Conservation (phyloP, 2,888 invertebrate species). For the Diabrotica balteata region DNA sequence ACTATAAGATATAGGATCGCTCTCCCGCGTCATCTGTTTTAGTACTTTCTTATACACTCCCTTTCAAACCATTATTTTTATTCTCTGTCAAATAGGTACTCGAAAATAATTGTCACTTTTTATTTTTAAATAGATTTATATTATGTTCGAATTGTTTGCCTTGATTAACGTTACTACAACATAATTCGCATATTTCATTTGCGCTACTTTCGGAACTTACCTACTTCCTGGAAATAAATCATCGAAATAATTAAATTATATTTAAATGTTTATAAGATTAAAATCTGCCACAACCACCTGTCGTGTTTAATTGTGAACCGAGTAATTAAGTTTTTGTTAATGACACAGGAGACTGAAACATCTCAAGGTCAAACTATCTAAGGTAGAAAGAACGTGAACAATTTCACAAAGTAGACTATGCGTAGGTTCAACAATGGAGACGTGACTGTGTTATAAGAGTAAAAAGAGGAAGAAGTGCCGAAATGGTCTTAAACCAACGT, state of each 20-base stretch:
- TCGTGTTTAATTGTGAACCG: not conserved
- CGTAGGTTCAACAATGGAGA: slow-evolving; percentile 6
- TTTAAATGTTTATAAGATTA: not conserved
- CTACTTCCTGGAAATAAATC: not conserved
- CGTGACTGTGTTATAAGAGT: slow-evolving; percentile 11
- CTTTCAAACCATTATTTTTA: no score
- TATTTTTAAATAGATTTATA: no score
- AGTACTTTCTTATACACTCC: no score
- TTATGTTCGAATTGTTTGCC: no score
- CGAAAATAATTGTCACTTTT: no score
- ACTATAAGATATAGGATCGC: no score
- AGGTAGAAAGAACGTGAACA: not conserved
- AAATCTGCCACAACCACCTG: not conserved
- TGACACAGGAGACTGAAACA: not conserved
- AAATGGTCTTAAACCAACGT: slow-evolving; percentile 9
- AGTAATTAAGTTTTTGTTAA: not conserved
- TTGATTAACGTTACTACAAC: no score
- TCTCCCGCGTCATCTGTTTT: no score
- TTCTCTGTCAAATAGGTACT: no score
- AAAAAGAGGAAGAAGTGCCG: slow-evolving; percentile 14
- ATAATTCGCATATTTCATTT: not conserved
- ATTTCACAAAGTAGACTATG: slow-evolving; percentile 3
- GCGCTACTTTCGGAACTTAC: not conserved
- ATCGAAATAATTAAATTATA: not conserved
- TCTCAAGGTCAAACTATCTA: slow-evolving; percentile 8